Percentiles rank a stretch among this genome's conserved stretches.
Conservation (phyloP, 1,140 invertebrate genomes). For the Cotesia vestalis region DNA sequence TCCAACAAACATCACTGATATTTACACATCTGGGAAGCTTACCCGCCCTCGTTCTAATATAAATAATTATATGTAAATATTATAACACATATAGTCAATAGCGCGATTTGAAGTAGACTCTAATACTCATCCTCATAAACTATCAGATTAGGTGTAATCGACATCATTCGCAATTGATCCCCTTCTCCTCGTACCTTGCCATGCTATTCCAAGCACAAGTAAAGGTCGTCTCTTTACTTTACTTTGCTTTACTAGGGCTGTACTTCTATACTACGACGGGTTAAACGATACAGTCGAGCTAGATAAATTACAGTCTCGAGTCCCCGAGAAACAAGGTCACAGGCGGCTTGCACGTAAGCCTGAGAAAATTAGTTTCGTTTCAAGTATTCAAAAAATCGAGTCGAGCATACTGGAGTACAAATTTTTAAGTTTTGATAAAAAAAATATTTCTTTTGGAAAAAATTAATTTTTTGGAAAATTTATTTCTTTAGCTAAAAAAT, state of each 20-base stretch:
- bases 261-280: conserved; percentile 25
- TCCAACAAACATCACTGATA: conserved; percentile 20
- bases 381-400: neutral
- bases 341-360: conserved; percentile 25
- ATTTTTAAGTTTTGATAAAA: too few relatives aligned
- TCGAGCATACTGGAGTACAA: too few relatives aligned
- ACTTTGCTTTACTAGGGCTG: neutral
- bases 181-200: neutral
- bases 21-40: conserved; percentile 21
- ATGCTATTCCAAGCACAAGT: neutral
- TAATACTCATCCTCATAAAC: too few relatives aligned
- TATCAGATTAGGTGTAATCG: conserved; percentile 1
- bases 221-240: neutral
- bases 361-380: conserved; percentile 2
- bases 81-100: neutral
- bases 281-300: conserved; percentile 37
- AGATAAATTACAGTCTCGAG: conserved; percentile 37
- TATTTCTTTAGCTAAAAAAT: too few relatives aligned
- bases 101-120: too few relatives aligned
- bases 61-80: conserved; percentile 35
- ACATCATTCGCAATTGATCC: conserved; percentile 16
- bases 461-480: too few relatives aligned
- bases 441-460: too few relatives aligned
- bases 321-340: conserved; percentile 39
- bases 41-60: conserved; percentile 23